These are phyloP conservation scores for Vesta saturnalis DNA, from an alignment of 2,888 invertebrate species.

Conservation along the genomic window DNA sequence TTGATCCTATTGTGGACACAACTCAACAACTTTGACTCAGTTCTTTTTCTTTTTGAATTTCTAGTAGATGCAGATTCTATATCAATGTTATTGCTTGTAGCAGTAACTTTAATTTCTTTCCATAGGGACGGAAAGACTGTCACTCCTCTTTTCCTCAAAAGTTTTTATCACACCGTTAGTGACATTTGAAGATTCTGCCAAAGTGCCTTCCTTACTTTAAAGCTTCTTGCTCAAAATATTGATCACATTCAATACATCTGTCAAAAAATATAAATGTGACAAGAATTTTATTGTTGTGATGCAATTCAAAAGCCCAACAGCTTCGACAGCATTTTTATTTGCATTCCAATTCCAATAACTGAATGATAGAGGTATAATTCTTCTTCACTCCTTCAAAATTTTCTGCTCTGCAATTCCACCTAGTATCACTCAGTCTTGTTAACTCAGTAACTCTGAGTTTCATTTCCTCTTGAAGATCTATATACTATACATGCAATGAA, in stretches of 20 bases:
- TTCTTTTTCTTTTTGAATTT: slow-evolving; percentile 7
- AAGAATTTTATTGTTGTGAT: slow-evolving; percentile 9
- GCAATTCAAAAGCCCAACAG: slow-evolving; percentile 16
- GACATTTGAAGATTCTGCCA: too few species aligned
- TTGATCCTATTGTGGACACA: too few species aligned
- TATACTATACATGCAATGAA: neutral
- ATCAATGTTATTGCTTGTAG: too few species aligned
- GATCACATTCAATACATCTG: slow-evolving; percentile 14
- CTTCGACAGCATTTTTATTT: slow-evolving; percentile 12
- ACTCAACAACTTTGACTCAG: slow-evolving; percentile 8
- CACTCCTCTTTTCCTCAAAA: slow-evolving; percentile 16
- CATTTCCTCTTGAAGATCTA: neutral
- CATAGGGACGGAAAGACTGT: slow-evolving; percentile 2
- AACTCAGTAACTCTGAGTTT: neutral
- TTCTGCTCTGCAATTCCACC: slow-evolving; percentile 7
- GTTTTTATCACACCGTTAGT: too few species aligned
- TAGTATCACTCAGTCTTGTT: neutral
- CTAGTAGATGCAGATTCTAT: neutral
- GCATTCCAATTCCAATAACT: neutral
- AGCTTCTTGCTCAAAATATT: too few species aligned
- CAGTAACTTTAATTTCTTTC: slow-evolving; percentile 14
- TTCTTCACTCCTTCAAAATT: slow-evolving; percentile 14
- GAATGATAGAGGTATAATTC: slow-evolving; percentile 17
- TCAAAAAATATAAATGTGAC: slow-evolving; percentile 11
- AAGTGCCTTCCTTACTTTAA: too few species aligned